Base-by-base conservation (phyloP, 2,888 invertebrate species). In the Xanthia togata region DNA sequence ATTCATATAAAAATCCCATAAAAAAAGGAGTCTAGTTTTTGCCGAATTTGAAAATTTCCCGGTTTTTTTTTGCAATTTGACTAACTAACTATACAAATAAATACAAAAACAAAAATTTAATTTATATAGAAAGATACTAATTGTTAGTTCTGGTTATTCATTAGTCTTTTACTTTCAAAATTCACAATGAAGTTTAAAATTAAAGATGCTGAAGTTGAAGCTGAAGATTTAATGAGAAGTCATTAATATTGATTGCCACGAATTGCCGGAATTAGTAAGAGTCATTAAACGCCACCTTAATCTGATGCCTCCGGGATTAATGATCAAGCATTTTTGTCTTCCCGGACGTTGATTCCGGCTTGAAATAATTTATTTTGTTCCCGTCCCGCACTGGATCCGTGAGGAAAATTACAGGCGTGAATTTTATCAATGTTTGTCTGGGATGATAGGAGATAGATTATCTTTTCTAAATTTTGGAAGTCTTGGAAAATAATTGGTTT, bases 241-340 rank as follows among this genome's bases (percentile, higher is more conserved):
- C 55, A 72, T 78, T 81, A 71, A 82, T 69, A 65, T 78, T 72
- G 26, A 82, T 81, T 77, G 38, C 57, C 20, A 64, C 44, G n/a
- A 70, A 60, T 47, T 67, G 44, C 60, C 55, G 35, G n/a, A 81
- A 75, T 64, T 76, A 81, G 68, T 53, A 14, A 35, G 53, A 60
- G 53, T 82, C 76, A 81, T 79, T 80, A 80, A 57, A 44, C 62
- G 57, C 41, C 23, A 70, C 23, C 69, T 47, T 76, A 47, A 69
- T 68, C 63, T 69, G 74, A 44, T 75, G 35, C n/a, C 59, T 53
- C 41, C 62, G 8, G 75, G 55, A 79, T 76, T 81, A 79, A 82
- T 69, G 76, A 82, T 69, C 47, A 76, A 76, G 70, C 20, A 79
- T 81, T 81, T 64, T 73, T 59, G 68, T 81, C 47, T 59, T 1